Evolutionary conservation across 2,888 invertebrate genomes (phyloP).

Genomic region (Alitta virens): DNA sequence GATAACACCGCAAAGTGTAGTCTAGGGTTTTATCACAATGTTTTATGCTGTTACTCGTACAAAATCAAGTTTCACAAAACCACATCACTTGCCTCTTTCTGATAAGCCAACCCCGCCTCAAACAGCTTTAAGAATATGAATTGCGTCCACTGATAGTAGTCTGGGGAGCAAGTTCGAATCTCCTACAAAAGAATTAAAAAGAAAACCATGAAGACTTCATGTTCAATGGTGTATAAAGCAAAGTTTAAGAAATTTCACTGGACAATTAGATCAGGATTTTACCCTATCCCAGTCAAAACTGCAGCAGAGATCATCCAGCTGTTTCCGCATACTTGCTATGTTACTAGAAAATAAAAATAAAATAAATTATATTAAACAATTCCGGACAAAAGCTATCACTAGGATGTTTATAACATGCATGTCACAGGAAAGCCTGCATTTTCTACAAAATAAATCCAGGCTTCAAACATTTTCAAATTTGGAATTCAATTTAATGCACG

Average conservation of each 20-base stretch:
- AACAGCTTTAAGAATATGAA: conserved; percentile 85
- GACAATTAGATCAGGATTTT: no score
- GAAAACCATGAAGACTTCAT: neutral
- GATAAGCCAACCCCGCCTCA: conserved; percentile 81
- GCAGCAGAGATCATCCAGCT: conserved; percentile 48
- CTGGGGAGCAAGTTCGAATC: conserved; percentile 66
- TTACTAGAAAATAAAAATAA: conserved; percentile 44
- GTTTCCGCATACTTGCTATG: conserved; percentile 52
- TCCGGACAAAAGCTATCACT: no score
- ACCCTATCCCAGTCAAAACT: conserved; percentile 87
- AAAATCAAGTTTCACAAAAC: no score
- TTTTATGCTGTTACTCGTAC: no score
- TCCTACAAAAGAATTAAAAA: conserved; percentile 21
- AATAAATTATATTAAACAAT: no score
- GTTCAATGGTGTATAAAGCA: neutral
- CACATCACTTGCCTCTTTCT: conserved; percentile 73
- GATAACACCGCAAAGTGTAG: no score
- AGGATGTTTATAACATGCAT: no score
- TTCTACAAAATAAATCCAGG: neutral
- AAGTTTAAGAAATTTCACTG: neutral
- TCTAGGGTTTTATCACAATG: no score
- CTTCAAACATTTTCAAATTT: no score
- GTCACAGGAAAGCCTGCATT: no score
- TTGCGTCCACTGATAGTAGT: conserved; percentile 94
- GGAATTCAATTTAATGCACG: no score